phyloP scores from a whole-genome alignment of 2,113 vertebrate genomes.

The Ammodytes dubius region DNA sequence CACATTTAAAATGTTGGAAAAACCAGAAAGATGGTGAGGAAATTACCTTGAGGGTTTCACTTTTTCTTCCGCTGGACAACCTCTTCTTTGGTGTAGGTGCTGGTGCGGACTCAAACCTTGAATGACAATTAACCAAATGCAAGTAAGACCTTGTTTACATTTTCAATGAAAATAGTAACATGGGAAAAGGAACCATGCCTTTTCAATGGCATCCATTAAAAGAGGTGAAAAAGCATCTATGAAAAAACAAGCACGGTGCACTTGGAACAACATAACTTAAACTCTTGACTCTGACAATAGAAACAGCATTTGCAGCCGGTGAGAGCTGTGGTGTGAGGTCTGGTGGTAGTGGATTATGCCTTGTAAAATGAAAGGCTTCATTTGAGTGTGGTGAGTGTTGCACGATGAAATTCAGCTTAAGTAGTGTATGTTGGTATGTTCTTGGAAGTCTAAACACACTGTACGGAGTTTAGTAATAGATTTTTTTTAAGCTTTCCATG shows the following conservation, averaged over 20 bases:
- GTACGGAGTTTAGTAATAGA: not conserved
- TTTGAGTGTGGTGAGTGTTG: not conserved
- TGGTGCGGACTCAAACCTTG: conserved; percentile 89
- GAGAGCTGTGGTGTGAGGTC: not conserved
- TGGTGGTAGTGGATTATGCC: not conserved
- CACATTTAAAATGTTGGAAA: not conserved
- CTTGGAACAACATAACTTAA: not conserved
- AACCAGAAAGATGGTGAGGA: not conserved
- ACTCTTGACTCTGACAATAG: not conserved
- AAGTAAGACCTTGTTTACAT: not conserved
- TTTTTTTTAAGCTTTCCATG: not conserved
- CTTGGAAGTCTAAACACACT: not conserved
- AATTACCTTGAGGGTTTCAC: conserved; percentile 86
- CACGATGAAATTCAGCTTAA: not conserved
- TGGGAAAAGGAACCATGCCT: too few species aligned
- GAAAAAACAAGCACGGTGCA: not conserved
- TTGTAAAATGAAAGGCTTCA: not conserved
- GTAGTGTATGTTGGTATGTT: not conserved
- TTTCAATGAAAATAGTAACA: not conserved
- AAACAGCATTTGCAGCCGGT: not conserved
- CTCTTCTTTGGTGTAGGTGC: conserved; percentile 83
- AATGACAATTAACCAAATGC: not conserved
- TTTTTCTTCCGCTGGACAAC: conserved; percentile 75
- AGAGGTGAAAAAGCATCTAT: not conserved
- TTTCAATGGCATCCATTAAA: not conserved